Evolutionary conservation across 2,888 invertebrate genomes (phyloP).

Genomic region (Folsomia candida): DNA sequence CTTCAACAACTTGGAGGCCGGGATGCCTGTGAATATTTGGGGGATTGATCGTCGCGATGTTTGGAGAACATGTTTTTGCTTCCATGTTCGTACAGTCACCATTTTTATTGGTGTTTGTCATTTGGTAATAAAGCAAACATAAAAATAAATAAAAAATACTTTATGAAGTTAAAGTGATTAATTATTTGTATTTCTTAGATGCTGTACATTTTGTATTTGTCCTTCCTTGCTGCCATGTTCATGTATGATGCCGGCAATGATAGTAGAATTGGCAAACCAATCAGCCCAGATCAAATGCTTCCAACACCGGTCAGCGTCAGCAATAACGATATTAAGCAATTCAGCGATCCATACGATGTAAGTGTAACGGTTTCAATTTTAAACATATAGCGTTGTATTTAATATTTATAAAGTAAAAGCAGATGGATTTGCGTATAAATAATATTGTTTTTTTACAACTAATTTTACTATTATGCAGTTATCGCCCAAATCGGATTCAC

Average conservation of each 20-base stretch:
- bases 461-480: background rate
- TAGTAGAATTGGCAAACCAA: slow-evolving; percentile 14
- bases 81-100: slow-evolving; percentile 80
- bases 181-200: slow-evolving; percentile 59
- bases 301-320: slow-evolving; percentile 69
- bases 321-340: slow-evolving; percentile 55
- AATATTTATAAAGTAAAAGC: background rate
- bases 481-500: slow-evolving; percentile 25
- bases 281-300: slow-evolving; percentile 56
- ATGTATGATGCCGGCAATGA: slow-evolving; percentile 53
- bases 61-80: slow-evolving; percentile 76
- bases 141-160: background rate
- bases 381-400: background rate
- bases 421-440: slow-evolving; percentile 2
- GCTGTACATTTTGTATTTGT: slow-evolving; percentile 71
- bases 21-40: slow-evolving; percentile 46
- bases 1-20: slow-evolving; percentile 30
- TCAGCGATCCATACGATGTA: slow-evolving; percentile 22
- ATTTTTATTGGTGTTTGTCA: slow-evolving; percentile 80
- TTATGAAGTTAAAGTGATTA: background rate
- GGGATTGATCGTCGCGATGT: slow-evolving; percentile 66
- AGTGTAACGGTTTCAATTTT: slow-evolving; percentile 2
- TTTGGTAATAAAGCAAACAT: slow-evolving; percentile 68
- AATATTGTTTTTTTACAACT: slow-evolving; percentile 8
- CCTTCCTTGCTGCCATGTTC: slow-evolving; percentile 64